Conservation (phyloP, 1,140 invertebrate genomes). For the Danaus plexippus region DNA sequence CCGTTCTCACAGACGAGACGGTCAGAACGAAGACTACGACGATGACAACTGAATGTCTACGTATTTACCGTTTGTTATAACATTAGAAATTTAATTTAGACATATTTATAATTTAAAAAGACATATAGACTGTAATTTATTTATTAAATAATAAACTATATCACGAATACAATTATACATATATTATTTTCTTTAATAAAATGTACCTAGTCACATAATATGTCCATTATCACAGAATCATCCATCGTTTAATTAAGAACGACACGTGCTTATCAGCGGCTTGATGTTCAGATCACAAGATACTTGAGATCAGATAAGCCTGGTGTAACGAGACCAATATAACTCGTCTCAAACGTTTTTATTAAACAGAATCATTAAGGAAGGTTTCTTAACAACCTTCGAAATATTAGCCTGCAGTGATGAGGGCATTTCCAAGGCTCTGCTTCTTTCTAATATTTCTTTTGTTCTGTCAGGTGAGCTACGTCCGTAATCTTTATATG, state of each 20-base stretch:
- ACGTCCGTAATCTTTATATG: no score
- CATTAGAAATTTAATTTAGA: not conserved
- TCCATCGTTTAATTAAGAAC: no score
- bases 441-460: no score
- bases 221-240: no score
- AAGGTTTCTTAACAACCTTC: conserved; percentile 3
- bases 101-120: conserved; percentile 4
- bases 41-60: no score
- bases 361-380: conserved; percentile 5
- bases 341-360: conserved; percentile 12
- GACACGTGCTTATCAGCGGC: no score
- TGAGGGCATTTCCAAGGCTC: conserved; percentile 7
- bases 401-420: conserved; percentile 1
- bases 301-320: conserved; percentile 13
- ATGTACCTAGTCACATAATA: no score
- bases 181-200: no score
- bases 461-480: no score
- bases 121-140: not conserved
- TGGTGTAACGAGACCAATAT: conserved; percentile 23
- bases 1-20: conserved; percentile 16
- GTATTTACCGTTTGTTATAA: not conserved
- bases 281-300: conserved; percentile 6
- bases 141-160: no score
- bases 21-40: conserved; percentile 12
- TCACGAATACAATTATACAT: no score